A percentile compares a stretch with the other conserved stretches of the same genome.
phyloP scores from a whole-genome alignment of 2,888 invertebrate species.

The Tenodera sinensis region DNA sequence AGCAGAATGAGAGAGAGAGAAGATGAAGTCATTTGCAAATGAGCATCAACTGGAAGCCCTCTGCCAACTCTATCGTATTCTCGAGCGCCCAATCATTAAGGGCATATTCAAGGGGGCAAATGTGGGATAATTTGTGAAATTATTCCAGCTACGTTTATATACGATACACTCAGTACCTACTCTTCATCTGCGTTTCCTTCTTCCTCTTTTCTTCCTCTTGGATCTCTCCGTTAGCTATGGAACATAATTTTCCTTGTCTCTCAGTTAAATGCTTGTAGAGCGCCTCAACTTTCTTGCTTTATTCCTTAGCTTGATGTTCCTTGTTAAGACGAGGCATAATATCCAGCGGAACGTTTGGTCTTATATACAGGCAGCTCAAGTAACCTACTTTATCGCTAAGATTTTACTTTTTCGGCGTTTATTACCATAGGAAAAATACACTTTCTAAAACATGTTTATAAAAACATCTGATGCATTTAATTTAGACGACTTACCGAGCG shows the following conservation, averaged over 20 bases:
- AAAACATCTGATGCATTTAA: too few relatives aligned
- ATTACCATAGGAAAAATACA: too few relatives aligned
- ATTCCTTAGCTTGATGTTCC: too few relatives aligned
- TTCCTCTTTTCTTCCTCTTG: not conserved
- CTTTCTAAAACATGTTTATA: too few relatives aligned
- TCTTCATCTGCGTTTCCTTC: not conserved
- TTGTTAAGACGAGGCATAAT: too few relatives aligned
- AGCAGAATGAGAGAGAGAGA: slow-evolving; percentile 23
- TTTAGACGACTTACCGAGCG: too few relatives aligned
- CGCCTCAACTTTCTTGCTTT: too few relatives aligned
- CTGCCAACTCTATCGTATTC: not conserved
- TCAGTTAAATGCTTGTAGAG: too few relatives aligned
- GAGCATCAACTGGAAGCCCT: slow-evolving; percentile 22
- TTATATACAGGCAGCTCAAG: too few relatives aligned
- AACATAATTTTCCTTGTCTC: not conserved
- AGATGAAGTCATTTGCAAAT: slow-evolving; percentile 34
- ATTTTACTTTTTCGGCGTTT: too few relatives aligned
- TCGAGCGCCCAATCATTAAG: slow-evolving; percentile 34
- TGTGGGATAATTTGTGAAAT: slow-evolving; percentile 45
- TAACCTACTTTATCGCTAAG: too few relatives aligned
- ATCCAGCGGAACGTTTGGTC: too few relatives aligned
- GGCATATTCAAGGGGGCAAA: slow-evolving; percentile 44
- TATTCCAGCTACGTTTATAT: slow-evolving; percentile 38
- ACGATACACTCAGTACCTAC: not conserved
- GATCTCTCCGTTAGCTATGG: not conserved